Evolutionary conservation across 2,888 invertebrate species (phyloP).

Genomic region (Eupeodes luniger): DNA sequence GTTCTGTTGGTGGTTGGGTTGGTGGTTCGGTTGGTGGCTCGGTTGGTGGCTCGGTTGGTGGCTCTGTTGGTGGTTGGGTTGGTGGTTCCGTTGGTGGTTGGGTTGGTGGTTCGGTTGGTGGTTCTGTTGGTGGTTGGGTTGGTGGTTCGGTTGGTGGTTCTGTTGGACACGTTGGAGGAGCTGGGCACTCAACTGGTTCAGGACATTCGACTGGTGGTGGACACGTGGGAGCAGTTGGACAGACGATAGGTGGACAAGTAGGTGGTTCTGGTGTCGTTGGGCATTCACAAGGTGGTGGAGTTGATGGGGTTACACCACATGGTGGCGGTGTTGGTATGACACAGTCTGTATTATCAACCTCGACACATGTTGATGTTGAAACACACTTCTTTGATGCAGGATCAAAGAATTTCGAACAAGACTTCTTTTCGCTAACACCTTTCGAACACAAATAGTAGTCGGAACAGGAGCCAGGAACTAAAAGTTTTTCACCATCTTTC

Average conservation of each 20-base stretch:
- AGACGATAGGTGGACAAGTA: background rate
- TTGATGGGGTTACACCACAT: slow-evolving; percentile 43
- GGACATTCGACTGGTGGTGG: background rate
- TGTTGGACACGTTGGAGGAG: slow-evolving; percentile 5
- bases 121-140: slow-evolving; percentile 21
- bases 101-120: slow-evolving; percentile 5
- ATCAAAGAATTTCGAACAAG: slow-evolving; percentile 79
- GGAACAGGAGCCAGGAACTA: slow-evolving; percentile 82
- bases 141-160: background rate
- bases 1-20: slow-evolving; percentile 15
- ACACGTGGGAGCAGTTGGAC: slow-evolving; percentile 5
- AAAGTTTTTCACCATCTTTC: slow-evolving; percentile 78
- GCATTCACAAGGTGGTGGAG: slow-evolving; percentile 31
- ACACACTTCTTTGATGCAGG: slow-evolving; percentile 78
- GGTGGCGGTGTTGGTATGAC: slow-evolving; percentile 53
- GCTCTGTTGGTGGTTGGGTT: background rate
- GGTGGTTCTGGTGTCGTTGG: slow-evolving; percentile 18
- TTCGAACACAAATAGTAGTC: slow-evolving; percentile 80
- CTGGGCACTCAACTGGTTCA: background rate
- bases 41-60: slow-evolving; percentile 17
- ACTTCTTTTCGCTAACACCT: slow-evolving; percentile 72
- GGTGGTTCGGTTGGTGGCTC: slow-evolving; percentile 8
- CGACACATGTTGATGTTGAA: slow-evolving; percentile 79
- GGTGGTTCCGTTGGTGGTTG: background rate
- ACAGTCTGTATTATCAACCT: slow-evolving; percentile 68